Conservation (phyloP, 2,797 vertebrate species). For the Oreochromis mossambicus region DNA sequence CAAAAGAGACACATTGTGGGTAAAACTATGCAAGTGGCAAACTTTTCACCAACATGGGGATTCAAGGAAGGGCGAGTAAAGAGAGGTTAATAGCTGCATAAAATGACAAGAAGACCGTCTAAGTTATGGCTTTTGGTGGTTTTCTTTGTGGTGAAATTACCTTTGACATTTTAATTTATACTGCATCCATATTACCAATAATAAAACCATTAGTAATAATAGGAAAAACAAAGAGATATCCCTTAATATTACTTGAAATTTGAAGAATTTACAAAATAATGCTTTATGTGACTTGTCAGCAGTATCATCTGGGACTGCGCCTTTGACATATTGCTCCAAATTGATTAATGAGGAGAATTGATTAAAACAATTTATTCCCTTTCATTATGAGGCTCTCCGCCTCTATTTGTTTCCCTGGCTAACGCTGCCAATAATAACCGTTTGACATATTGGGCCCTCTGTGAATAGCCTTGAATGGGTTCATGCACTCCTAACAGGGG, state of each 20-base stretch:
- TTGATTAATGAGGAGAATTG: constrained; percentile 67
- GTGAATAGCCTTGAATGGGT: constrained; percentile 68
- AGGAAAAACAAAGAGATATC: not conserved
- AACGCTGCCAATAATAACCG: constrained; percentile 71
- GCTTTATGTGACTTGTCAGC: not conserved
- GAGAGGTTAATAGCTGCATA: not conserved
- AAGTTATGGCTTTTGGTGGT: not conserved
- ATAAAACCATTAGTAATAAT: not conserved
- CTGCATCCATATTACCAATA: not conserved
- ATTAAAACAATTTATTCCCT: constrained; percentile 65
- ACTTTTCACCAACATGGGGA: not conserved
- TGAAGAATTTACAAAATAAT: not conserved
- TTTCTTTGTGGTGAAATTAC: not conserved
- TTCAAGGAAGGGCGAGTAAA: not conserved
- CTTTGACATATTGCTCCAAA: constrained; percentile 46
- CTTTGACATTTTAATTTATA: not conserved
- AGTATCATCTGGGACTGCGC: constrained; percentile 6
- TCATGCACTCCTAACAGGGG: constrained; percentile 62
- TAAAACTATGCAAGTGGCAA: constrained; percentile 46
- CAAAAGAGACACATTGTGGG: constrained; percentile 63
- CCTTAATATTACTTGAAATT: not conserved
- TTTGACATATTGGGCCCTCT: constrained; percentile 70
- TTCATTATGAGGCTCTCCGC: constrained; percentile 60
- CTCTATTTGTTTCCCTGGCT: constrained; percentile 68
- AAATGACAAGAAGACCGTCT: not conserved